These are phyloP conservation scores for Mercenaria mercenaria DNA, from an alignment of 1,140 invertebrate genomes.

Conservation along the genomic window DNA sequence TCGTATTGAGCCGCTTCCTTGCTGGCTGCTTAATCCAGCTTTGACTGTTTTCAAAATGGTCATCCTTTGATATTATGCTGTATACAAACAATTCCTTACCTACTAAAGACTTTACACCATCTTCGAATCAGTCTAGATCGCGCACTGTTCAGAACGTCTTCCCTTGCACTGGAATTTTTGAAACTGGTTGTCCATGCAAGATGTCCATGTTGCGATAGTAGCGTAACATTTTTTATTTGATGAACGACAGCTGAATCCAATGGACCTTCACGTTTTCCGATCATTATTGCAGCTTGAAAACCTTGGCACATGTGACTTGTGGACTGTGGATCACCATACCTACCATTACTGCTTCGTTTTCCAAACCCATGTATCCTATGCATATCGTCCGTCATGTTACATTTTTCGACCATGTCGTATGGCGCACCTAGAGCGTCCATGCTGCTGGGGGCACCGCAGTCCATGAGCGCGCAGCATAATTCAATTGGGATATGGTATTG, in stretches of 20 bases:
- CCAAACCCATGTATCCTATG: too few relatives aligned
- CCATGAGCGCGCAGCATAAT: constrained; percentile 40
- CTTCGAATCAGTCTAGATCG: not conserved
- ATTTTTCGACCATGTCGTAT: not conserved
- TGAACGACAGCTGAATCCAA: too few relatives aligned
- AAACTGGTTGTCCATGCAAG: too few relatives aligned
- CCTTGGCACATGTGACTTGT: not conserved
- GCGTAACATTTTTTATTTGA: too few relatives aligned
- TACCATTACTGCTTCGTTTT: not conserved
- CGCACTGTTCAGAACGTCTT: too few relatives aligned
- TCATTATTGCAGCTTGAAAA: too few relatives aligned
- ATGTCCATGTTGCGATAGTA: too few relatives aligned
- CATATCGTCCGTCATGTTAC: constrained; percentile 3
- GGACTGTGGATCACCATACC: not conserved
- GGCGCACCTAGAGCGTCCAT: not conserved
- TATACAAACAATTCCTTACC: not conserved
- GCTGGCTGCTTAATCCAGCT: too few relatives aligned
- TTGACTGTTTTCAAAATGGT: too few relatives aligned
- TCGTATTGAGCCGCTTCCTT: too few relatives aligned
- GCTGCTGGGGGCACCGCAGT: constrained; percentile 8
- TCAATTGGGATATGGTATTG: constrained; percentile 8
- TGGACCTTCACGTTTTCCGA: too few relatives aligned
- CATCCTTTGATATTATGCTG: not conserved
- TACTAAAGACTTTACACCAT: not conserved
- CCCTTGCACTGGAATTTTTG: too few relatives aligned